phyloP scores from a whole-genome alignment of 2,888 invertebrate species.

The Scaptomyza tumidula region DNA sequence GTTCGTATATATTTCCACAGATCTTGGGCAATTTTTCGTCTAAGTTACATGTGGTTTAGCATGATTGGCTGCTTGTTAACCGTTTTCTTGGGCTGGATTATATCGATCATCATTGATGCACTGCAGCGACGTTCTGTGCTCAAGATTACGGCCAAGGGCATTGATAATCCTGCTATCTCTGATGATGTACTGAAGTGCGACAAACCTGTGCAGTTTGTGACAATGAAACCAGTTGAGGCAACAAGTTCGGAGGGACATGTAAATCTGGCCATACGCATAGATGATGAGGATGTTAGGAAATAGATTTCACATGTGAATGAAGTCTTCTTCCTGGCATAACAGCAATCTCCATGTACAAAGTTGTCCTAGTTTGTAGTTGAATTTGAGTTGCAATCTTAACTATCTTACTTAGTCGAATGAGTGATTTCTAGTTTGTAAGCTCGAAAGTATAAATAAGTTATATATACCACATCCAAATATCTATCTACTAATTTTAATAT shows the following conservation, averaged over 20 bases:
- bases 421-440: slow-evolving; percentile 72
- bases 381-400: slow-evolving; percentile 47
- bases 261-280: slow-evolving; percentile 82
- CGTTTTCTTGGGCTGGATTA: slow-evolving; percentile 89
- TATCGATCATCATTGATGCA: slow-evolving; percentile 88
- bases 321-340: slow-evolving; percentile 46
- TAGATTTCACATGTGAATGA: slow-evolving; percentile 13
- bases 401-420: slow-evolving; percentile 60
- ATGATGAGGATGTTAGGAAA: slow-evolving; percentile 76
- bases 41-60: slow-evolving; percentile 96
- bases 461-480: slow-evolving; percentile 31
- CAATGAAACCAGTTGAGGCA: slow-evolving; percentile 37
- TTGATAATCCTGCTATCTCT: slow-evolving; percentile 60
- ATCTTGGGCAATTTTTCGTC: slow-evolving; percentile 87
- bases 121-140: slow-evolving; percentile 79
- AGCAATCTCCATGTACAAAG: slow-evolving; percentile 74
- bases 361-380: slow-evolving; percentile 40
- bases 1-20: slow-evolving; percentile 47
- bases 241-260: slow-evolving; percentile 71
- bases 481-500: slow-evolving; percentile 55
- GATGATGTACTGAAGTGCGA: slow-evolving; percentile 58
- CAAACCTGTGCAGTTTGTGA: slow-evolving; percentile 40
- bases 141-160: slow-evolving; percentile 73
- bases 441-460: slow-evolving; percentile 8
- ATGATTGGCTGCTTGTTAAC: slow-evolving; percentile 91